phyloP scores from a whole-genome alignment of 2,113 vertebrate genomes.

The Serinus canaria region DNA sequence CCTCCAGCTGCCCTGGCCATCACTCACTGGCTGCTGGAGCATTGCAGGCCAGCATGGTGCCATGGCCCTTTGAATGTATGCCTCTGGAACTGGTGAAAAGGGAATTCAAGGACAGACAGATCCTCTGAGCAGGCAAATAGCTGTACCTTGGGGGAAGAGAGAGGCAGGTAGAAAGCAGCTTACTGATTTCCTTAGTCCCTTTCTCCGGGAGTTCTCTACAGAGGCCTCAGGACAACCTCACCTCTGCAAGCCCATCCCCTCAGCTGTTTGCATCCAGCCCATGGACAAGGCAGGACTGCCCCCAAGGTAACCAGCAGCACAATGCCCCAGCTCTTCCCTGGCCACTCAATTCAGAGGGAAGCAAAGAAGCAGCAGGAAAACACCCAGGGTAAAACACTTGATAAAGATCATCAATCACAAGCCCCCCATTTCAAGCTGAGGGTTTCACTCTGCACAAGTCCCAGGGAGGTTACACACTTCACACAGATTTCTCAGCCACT shows the following conservation, averaged over 20 bases:
- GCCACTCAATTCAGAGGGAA: background rate
- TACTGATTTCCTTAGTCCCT: background rate
- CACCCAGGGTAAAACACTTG: background rate
- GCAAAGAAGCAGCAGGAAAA: background rate
- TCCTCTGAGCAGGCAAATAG: background rate
- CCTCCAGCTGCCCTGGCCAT: background rate
- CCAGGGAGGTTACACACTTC: background rate
- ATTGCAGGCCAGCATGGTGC: background rate
- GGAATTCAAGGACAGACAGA: background rate
- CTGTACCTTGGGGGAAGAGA: background rate
- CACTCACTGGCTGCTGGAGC: background rate
- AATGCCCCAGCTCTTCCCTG: background rate
- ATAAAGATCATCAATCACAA: background rate
- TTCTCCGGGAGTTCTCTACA: background rate
- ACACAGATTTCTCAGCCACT: background rate
- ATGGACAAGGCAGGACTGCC: background rate
- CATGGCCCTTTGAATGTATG: accelerated
- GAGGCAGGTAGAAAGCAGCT: background rate
- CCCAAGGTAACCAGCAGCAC: background rate
- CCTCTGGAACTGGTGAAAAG: background rate
- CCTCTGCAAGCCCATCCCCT: background rate
- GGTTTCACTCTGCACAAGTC: background rate
- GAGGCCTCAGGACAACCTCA: background rate
- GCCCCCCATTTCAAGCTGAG: background rate
- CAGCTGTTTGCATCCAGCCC: background rate